Conservation (phyloP, 2,888 invertebrate species). For the Blastobasis lacticolella region DNA sequence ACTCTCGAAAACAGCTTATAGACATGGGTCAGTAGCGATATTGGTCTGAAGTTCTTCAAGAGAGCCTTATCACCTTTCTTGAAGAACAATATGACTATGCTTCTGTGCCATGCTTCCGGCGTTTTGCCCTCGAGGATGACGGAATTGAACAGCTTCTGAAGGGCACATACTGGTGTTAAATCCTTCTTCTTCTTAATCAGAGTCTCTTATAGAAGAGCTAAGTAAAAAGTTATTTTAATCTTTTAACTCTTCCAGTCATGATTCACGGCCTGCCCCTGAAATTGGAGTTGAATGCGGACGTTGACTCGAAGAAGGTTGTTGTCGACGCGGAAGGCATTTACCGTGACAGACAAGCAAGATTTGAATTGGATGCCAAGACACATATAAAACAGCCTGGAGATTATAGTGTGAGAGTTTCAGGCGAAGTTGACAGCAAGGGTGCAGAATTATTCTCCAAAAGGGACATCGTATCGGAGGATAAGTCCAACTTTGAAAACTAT, state of each 20-base stretch:
- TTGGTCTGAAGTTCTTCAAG: too few species aligned
- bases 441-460: slow-evolving; percentile 72
- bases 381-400: slow-evolving; percentile 57
- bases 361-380: slow-evolving; percentile 73
- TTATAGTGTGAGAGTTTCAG: slow-evolving; percentile 48
- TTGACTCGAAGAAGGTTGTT: slow-evolving; percentile 71
- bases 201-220: background rate
- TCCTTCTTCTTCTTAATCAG: background rate
- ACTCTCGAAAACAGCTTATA: too few species aligned
- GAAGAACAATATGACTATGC: too few species aligned
- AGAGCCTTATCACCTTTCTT: too few species aligned
- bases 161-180: background rate
- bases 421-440: slow-evolving; percentile 39
- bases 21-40: too few species aligned
- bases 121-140: too few species aligned
- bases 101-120: too few species aligned
- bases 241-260: slow-evolving; percentile 45
- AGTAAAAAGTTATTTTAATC: background rate
- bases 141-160: too few species aligned
- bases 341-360: slow-evolving; percentile 73
- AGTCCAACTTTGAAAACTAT: slow-evolving; percentile 77
- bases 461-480: slow-evolving; percentile 67
- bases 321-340: slow-evolving; percentile 74
- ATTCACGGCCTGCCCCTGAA: slow-evolving; percentile 70
- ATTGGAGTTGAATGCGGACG: slow-evolving; percentile 69